Conservation (phyloP, 2,888 invertebrate genomes). For the Tachina fera region DNA sequence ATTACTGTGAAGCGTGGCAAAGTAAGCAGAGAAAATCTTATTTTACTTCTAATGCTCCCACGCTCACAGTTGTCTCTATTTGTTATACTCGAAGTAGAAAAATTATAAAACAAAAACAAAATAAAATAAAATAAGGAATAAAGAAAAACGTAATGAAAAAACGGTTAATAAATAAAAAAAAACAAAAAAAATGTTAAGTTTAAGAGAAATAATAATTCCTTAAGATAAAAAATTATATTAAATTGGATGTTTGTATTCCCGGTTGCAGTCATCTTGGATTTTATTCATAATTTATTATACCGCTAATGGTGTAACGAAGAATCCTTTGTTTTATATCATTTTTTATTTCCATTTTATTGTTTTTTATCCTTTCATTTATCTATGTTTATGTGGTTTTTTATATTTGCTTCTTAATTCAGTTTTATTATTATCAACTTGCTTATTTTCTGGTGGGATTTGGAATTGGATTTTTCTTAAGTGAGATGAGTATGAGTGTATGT, state of each 20-base stretch:
- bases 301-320: conserved; percentile 70
- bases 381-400: conserved; percentile 13
- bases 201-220: conserved; percentile 48
- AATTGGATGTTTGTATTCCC: conserved; percentile 71
- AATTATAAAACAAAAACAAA: conserved; percentile 7
- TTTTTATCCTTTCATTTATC: conserved; percentile 55
- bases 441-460: conserved; percentile 32
- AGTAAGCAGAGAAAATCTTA: conserved; percentile 47
- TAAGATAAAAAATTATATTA: conserved; percentile 67
- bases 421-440: conserved; percentile 8
- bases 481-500: neutral
- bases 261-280: conserved; percentile 73
- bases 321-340: conserved; percentile 61
- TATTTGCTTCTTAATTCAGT: conserved; percentile 1
- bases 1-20: conserved; percentile 65
- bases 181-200: conserved; percentile 5
- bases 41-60: conserved; percentile 44
- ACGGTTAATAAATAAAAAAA: conserved; percentile 30
- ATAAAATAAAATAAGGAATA: neutral
- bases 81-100: conserved; percentile 30
- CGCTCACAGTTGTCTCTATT: conserved; percentile 28
- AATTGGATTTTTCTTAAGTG: conserved; percentile 6
- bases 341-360: conserved; percentile 47
- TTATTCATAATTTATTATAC: conserved; percentile 74
- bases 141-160: conserved; percentile 17